Conservation (phyloP, 2,888 invertebrate species). For the Autographa pulchrina region DNA sequence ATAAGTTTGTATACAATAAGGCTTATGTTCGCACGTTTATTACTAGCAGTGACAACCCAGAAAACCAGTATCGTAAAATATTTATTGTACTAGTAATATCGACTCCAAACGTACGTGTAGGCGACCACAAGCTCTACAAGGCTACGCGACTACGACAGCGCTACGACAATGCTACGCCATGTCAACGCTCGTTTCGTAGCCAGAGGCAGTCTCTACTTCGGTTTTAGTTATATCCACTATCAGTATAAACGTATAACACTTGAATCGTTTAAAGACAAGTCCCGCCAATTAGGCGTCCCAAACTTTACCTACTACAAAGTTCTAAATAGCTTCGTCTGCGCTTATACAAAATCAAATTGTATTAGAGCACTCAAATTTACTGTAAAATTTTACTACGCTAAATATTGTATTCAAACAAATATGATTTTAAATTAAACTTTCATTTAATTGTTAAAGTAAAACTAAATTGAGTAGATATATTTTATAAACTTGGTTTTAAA, state of each 20-base stretch:
- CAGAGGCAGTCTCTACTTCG: slow-evolving; percentile 9
- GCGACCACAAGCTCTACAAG: slow-evolving; percentile 13
- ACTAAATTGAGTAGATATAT: background rate
- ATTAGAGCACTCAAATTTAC: slow-evolving; percentile 25
- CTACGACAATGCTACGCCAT: slow-evolving; percentile 38
- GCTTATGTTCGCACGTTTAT: background rate
- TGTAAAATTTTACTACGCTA: slow-evolving; percentile 13
- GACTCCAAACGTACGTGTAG: slow-evolving; percentile 15
- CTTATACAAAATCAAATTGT: slow-evolving; percentile 39
- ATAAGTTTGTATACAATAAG: background rate
- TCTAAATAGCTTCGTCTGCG: slow-evolving; percentile 27
- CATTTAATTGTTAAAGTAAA: background rate
- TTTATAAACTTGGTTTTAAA: too few species aligned
- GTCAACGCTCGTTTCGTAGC: slow-evolving; percentile 3
- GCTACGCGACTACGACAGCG: slow-evolving; percentile 13
- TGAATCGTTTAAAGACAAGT: slow-evolving; percentile 47
- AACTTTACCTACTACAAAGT: slow-evolving; percentile 45
- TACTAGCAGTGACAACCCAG: background rate
- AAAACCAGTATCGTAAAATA: background rate
- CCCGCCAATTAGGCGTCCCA: slow-evolving; percentile 44
- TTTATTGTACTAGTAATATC: background rate
- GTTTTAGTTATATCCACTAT: slow-evolving; percentile 27
- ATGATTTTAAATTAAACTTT: background rate
- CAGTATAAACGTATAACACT: slow-evolving; percentile 21
- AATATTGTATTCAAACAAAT: slow-evolving; percentile 9